Base-by-base conservation (phyloP, 1,140 invertebrate species). In the Notospermus geniculatus region DNA sequence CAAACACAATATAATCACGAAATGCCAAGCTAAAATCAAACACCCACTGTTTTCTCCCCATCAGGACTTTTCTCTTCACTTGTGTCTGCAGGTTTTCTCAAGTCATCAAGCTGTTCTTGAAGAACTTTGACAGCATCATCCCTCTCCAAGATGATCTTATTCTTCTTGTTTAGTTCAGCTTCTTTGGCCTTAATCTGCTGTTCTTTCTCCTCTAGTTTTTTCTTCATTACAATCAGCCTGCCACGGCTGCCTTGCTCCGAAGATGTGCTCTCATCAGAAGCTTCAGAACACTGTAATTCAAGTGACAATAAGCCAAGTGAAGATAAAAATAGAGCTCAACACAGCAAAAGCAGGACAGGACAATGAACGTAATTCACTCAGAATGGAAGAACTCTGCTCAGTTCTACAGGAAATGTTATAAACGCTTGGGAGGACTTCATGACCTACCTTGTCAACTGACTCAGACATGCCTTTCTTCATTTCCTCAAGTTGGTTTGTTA, bases 201-300 rank as follows among this genome's bases (percentile, higher is more conserved):
- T 36, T 76, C 72, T 60, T 73, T 75, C n/a, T 79, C 77, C 25
- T 79, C 74, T 7, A 79, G 59, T 59, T 78, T 75, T 45, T 69
- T 73, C 58, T 75, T 78, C 54, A 79, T 30, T 23, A 80, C 50
- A 9, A 70, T 59, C 7, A 65, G 59, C 56, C 78, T 77, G 23
- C 66, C 78, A 29, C 72, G 64, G 29, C 43, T 66, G 15, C 63
- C 64, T 41, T 69, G 66, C 1, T 79, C 73, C 19, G 46, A 15
- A 0, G 58, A 32, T 5, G 23, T 30, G 17, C 68, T 64, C 23
- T 29, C 60, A 54, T 29, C 30, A 62, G 43, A 46, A n/a, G 32
- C 57, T 50, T 50, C 46, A 23, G 46, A 50, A 50, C 46, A 23
- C 46, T 50, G 25, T 4, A 50, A 50, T 7, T n/a, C 4, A 19